Percentiles rank a stretch among this genome's conserved stretches.
Evolutionary conservation across 2,888 invertebrate species (phyloP).

Genomic region (Macrosoma leucophasiata): DNA sequence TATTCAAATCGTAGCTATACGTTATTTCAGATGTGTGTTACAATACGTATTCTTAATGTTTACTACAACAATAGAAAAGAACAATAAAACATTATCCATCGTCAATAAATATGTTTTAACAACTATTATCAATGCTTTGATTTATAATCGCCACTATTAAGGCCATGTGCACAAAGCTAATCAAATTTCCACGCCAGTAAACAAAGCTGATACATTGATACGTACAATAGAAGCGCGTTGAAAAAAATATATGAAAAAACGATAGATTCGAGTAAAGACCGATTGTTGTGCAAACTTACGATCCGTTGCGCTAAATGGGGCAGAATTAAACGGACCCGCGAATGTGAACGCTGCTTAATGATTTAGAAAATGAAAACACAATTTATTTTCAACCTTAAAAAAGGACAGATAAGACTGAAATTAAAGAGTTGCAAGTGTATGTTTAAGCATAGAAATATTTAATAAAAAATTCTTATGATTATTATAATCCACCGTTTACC

Average conservation of each 20-base stretch:
- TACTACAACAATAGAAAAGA: too few species aligned
- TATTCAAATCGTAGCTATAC: too few species aligned
- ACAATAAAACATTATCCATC: constrained; percentile 21
- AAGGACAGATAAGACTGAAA: neutral
- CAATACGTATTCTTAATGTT: too few species aligned
- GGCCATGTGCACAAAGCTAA: constrained; percentile 64
- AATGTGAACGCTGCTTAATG: constrained; percentile 69
- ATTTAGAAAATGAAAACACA: constrained; percentile 50
- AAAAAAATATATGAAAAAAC: constrained; percentile 61
- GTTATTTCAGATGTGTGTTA: too few species aligned
- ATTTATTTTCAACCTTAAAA: constrained; percentile 19
- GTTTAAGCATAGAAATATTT: constrained; percentile 16
- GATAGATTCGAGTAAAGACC: constrained; percentile 66
- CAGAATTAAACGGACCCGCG: constrained; percentile 59
- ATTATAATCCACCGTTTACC: constrained; percentile 37
- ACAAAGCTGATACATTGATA: constrained; percentile 46
- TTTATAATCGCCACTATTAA: constrained; percentile 54
- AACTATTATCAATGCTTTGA: constrained; percentile 37
- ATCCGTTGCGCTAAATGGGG: constrained; percentile 71
- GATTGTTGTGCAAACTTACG: constrained; percentile 70
- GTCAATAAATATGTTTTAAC: constrained; percentile 17
- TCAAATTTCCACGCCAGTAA: constrained; percentile 68
- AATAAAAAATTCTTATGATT: constrained; percentile 31
- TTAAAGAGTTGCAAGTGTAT: constrained; percentile 3
- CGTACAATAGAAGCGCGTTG: constrained; percentile 56